Evolutionary conservation across 2,113 vertebrate species (phyloP).

Genomic region (Rhinichthys klamathensis): DNA sequence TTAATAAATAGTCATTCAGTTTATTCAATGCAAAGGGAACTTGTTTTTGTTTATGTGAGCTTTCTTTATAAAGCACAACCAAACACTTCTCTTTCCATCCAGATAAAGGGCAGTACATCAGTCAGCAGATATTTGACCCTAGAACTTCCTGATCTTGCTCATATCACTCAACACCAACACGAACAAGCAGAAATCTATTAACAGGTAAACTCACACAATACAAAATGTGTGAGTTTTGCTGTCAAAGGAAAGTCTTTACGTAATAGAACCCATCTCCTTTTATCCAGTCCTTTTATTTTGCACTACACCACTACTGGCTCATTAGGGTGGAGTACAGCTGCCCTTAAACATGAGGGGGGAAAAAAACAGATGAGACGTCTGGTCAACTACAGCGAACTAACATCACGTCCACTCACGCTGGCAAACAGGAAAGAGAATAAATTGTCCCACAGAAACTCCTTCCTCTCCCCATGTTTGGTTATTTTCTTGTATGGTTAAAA

Average conservation of each 20-base stretch:
- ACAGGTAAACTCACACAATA: conserved; percentile 20
- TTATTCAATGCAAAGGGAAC: neutral
- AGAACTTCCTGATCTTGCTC: conserved; percentile 25
- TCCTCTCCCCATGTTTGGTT: conserved; percentile 15
- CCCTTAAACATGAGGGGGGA: neutral
- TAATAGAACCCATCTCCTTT: conserved; percentile 14
- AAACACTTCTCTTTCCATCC: conserved; percentile 1
- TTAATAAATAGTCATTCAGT: neutral
- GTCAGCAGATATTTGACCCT: conserved; percentile 5
- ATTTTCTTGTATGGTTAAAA: neutral
- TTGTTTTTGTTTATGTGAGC: neutral
- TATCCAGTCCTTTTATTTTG: neutral
- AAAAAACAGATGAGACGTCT: neutral
- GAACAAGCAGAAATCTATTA: conserved; percentile 17
- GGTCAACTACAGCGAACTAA: neutral
- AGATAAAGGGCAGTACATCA: conserved; percentile 7
- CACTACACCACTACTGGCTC: neutral
- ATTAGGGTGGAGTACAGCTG: neutral
- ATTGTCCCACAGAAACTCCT: conserved; percentile 7
- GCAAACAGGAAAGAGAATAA: conserved; percentile 35
- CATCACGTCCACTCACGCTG: conserved; percentile 6
- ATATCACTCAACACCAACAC: conserved; percentile 25
- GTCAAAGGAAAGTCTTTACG: conserved; percentile 27
- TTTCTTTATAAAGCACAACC: neutral
- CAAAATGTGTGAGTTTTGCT: conserved; percentile 9